Percentiles rank a stretch among this genome's conserved stretches.
Conservation (phyloP, 2,888 invertebrate genomes). For the Holacanthella duospinosa region DNA sequence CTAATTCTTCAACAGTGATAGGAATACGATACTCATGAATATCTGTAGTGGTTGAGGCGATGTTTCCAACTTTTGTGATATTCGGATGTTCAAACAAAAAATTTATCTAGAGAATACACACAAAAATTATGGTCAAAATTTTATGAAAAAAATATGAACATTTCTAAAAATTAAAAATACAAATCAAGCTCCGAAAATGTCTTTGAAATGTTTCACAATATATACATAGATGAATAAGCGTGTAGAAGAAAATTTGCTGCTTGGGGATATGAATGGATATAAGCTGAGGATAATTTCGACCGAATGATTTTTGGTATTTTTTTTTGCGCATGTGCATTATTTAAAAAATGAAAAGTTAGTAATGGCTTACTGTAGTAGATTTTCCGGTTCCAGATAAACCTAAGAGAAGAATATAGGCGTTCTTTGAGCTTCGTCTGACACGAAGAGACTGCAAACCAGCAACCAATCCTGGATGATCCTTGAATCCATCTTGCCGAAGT, state of each 20-base stretch:
- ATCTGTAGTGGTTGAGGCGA: slow-evolving; percentile 17
- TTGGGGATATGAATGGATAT: neutral
- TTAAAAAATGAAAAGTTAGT: neutral
- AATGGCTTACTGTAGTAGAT: neutral
- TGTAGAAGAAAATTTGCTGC: no score
- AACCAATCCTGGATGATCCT: neutral
- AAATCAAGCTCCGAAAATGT: no score
- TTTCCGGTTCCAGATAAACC: neutral
- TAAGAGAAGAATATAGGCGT: neutral
- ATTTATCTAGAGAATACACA: slow-evolving; percentile 15
- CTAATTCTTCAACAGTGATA: slow-evolving; percentile 14
- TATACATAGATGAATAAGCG: no score
- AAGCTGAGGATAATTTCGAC: neutral
- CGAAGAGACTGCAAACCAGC: neutral
- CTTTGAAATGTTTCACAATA: no score
- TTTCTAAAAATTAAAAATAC: no score
- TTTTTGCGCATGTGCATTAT: no score
- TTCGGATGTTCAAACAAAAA: slow-evolving; percentile 24
- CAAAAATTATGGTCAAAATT: neutral
- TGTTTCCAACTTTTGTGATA: slow-evolving; percentile 20
- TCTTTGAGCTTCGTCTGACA: neutral
- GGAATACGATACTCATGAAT: slow-evolving; percentile 21
- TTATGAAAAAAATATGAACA: no score
- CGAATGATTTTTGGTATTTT: neutral
- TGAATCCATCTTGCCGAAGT: neutral